These are phyloP conservation scores for Sebastes paucispinis DNA, from an alignment of 2,797 vertebrate genomes.

Conservation along the genomic window DNA sequence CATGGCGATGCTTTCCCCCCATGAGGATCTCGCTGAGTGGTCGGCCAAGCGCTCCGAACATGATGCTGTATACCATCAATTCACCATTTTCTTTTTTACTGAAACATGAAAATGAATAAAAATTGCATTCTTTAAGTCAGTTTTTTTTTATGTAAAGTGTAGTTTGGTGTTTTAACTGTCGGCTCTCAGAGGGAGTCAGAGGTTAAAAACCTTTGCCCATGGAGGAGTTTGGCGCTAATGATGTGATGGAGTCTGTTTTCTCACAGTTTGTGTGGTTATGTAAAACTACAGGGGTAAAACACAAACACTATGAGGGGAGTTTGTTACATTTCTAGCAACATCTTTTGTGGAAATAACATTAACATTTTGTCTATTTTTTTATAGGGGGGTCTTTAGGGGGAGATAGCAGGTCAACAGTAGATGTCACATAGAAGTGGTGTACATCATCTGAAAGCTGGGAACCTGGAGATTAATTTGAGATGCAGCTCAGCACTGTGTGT, in stretches of 20 bases:
- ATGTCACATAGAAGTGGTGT: too few relatives aligned
- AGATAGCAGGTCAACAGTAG: too few relatives aligned
- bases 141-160: not conserved
- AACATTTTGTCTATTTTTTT: too few relatives aligned
- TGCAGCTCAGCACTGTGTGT: too few relatives aligned
- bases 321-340: not conserved
- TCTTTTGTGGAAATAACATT: not conserved
- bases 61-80: conserved; percentile 40
- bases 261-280: not conserved
- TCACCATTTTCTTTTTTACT: conserved; percentile 28
- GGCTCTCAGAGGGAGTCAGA: not conserved
- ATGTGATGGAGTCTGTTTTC: not conserved
- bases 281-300: not conserved
- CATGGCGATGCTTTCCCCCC: conserved; percentile 67
- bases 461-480: too few relatives aligned
- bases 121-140: not conserved
- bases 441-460: too few relatives aligned
- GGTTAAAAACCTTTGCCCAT: not conserved
- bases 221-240: not conserved
- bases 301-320: not conserved
- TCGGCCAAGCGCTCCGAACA: conserved; percentile 51
- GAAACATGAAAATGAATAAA: conserved; percentile 23
- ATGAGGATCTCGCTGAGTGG: conserved; percentile 56
- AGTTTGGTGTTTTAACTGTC: not conserved
- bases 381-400: fast-evolving